Evolutionary conservation across 2,888 invertebrate genomes (phyloP).

Genomic region (Stramonita haemastoma): DNA sequence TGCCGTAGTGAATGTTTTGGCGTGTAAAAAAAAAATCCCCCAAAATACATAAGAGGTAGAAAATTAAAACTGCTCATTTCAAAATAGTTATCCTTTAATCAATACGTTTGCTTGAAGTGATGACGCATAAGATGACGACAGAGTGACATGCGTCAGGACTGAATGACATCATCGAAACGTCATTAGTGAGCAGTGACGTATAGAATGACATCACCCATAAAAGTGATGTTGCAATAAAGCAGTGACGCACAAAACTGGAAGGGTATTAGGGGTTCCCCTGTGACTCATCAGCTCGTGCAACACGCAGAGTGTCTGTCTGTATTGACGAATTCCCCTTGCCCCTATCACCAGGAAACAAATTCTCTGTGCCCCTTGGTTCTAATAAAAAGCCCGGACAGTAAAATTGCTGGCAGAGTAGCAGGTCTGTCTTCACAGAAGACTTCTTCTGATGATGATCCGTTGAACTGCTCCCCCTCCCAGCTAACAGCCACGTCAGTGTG

Average conservation of each 20-base stretch:
- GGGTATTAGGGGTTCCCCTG: background rate
- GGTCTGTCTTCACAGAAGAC: background rate
- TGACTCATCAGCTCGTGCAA: conserved; percentile 8
- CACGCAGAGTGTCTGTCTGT: background rate
- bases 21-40: too few species aligned
- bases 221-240: background rate
- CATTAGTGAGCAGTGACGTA: background rate
- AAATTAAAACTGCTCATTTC: too few species aligned
- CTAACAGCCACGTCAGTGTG: background rate
- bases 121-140: too few species aligned
- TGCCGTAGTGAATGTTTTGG: too few species aligned
- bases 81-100: too few species aligned
- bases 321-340: background rate
- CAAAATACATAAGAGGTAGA: too few species aligned
- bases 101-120: too few species aligned
- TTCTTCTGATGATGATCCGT: background rate
- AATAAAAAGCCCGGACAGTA: background rate
- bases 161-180: conserved; percentile 13
- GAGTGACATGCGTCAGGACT: background rate
- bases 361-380: background rate
- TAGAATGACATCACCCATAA: background rate
- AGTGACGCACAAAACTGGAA: background rate
- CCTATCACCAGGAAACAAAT: background rate
- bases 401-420: background rate
- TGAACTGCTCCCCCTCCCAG: conserved; percentile 2